Evolutionary conservation across 2,888 invertebrate genomes (phyloP).

Genomic region (Argyra leucocephala): DNA sequence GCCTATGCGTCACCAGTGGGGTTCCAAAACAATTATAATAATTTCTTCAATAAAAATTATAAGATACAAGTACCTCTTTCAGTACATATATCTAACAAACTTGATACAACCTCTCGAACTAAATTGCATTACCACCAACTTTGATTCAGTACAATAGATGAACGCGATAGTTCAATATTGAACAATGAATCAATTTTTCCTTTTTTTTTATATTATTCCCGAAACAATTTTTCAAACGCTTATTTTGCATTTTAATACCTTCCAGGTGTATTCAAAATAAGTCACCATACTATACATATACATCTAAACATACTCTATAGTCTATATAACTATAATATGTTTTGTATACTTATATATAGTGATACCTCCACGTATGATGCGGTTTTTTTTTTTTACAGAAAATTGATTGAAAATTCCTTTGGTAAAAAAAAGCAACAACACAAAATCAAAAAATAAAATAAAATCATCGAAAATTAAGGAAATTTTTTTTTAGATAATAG

Average conservation of each 20-base stretch:
- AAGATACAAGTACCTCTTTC: too few species aligned
- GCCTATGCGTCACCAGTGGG: too few species aligned
- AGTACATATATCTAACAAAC: too few species aligned
- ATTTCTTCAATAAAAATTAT: too few species aligned
- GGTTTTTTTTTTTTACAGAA: conserved; percentile 1
- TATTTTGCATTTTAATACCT: neutral
- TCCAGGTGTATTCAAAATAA: neutral
- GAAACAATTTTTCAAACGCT: neutral
- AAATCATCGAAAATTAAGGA: neutral
- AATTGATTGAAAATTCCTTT: conserved; percentile 3
- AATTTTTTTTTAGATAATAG: neutral
- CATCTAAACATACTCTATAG: too few species aligned
- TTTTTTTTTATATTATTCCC: neutral
- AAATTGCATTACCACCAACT: too few species aligned
- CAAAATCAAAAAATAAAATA: neutral
- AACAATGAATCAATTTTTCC: neutral
- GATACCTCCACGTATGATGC: neutral
- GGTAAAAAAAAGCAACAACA: neutral
- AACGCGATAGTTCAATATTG: neutral
- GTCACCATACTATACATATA: neutral
- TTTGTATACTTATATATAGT: too few species aligned
- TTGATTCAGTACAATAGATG: too few species aligned
- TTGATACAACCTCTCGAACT: too few species aligned
- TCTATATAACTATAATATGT: too few species aligned
- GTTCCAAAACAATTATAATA: too few species aligned